A percentile compares a stretch with the other conserved stretches of the same genome.
These are phyloP conservation scores for Donacobius atricapilla DNA, from an alignment of 2,113 vertebrate species.

Conservation along the genomic window DNA sequence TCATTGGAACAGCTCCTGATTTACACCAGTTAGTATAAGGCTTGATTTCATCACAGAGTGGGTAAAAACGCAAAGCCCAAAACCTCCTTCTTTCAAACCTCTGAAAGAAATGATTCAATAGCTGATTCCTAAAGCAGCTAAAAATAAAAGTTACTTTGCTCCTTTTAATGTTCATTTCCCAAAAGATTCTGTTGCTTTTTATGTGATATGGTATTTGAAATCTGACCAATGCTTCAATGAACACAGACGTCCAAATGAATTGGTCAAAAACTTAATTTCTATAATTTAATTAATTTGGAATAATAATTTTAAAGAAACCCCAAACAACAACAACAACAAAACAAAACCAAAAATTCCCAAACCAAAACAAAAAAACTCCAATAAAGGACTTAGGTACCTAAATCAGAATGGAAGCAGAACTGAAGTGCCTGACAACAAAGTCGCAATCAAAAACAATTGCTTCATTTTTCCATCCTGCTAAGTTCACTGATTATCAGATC, in stretches of 20 bases:
- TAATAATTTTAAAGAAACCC: background rate
- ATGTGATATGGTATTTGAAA: background rate
- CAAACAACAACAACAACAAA: background rate
- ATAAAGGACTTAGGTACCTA: background rate
- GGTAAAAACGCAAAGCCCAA: background rate
- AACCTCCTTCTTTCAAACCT: background rate
- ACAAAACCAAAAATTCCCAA: too few species aligned
- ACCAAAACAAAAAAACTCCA: background rate
- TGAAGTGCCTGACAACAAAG: background rate
- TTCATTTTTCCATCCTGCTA: background rate
- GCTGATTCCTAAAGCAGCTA: background rate
- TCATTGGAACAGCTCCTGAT: slow-evolving; percentile 6
- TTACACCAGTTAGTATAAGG: background rate
- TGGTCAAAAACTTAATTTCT: background rate
- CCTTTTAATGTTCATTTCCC: background rate
- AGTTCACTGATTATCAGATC: background rate
- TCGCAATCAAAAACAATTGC: rapidly evolving
- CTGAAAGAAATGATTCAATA: background rate
- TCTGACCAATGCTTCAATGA: background rate
- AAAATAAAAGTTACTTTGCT: background rate
- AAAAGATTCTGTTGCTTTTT: background rate
- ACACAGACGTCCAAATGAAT: background rate
- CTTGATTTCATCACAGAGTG: background rate
- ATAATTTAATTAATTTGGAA: background rate
- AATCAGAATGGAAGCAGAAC: background rate